A percentile compares a stretch with the other conserved stretches of the same genome.
These are phyloP conservation scores for Calameuta idolon DNA, from an alignment of 2,888 invertebrate species.

Conservation along the genomic window DNA sequence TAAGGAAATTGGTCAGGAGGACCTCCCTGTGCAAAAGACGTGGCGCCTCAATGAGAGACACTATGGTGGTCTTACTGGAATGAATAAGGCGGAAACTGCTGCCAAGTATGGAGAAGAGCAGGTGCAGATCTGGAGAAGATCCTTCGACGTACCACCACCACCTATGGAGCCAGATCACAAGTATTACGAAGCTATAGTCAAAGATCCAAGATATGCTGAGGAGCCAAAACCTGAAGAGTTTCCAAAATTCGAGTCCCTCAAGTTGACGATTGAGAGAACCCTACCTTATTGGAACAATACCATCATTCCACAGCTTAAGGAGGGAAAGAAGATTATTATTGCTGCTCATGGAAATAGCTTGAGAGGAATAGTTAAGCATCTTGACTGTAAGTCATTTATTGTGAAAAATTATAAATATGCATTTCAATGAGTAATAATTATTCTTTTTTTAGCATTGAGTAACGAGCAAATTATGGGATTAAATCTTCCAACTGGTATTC, in stretches of 20 bases:
- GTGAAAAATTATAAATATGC: conserved; percentile 8
- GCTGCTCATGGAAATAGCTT: conserved; percentile 90
- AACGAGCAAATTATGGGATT: conserved; percentile 73
- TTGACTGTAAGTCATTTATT: conserved; percentile 75
- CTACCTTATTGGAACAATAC: conserved; percentile 89
- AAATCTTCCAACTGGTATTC: conserved; percentile 76
- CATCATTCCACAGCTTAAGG: conserved; percentile 86
- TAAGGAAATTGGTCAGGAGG: conserved; percentile 75
- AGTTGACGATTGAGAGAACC: conserved; percentile 84
- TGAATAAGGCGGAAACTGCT: conserved; percentile 87
- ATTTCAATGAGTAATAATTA: conserved; percentile 8
- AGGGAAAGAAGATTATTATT: conserved; percentile 82
- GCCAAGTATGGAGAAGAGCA: conserved; percentile 87
- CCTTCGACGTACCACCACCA: conserved; percentile 86
- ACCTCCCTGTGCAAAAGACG: conserved; percentile 77
- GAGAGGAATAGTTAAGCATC: conserved; percentile 86
- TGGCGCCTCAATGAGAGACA: conserved; percentile 92
- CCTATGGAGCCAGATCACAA: conserved; percentile 81
- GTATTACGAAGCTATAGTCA: conserved; percentile 80
- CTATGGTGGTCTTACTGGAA: conserved; percentile 87
- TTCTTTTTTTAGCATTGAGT: conserved; percentile 65
- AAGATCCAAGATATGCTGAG: conserved; percentile 79
- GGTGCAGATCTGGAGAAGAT: conserved; percentile 88
- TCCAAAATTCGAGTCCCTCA: conserved; percentile 85
- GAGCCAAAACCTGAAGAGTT: conserved; percentile 82